Evolutionary conservation across 2,797 vertebrate species (phyloP).

Genomic region (Melopsittacus undulatus): DNA sequence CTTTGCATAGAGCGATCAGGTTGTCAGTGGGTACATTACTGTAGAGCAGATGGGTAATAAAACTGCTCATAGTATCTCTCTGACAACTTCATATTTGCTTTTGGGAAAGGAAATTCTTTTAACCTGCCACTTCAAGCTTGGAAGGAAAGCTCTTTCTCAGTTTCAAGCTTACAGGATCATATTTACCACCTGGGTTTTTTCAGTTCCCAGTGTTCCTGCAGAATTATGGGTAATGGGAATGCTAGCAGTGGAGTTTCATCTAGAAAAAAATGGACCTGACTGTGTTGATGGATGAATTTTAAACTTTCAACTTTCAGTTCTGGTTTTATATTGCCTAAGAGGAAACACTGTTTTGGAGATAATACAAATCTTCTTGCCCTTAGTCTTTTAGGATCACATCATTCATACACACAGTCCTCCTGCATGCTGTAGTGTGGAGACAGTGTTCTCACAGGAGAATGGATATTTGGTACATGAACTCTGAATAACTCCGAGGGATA

Average conservation of each 20-base stretch:
- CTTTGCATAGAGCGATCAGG: not conserved
- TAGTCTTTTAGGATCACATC: not conserved
- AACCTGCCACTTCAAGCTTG: not conserved
- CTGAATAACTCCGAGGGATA: too few relatives aligned
- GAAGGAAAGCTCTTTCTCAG: not conserved
- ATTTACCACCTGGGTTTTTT: not conserved
- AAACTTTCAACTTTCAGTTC: constrained; percentile 27
- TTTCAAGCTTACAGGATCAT: not conserved
- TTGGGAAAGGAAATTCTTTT: constrained; percentile 8
- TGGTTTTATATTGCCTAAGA: constrained; percentile 3
- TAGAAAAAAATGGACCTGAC: not conserved
- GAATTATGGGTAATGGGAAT: not conserved
- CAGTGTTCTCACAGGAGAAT: too few relatives aligned
- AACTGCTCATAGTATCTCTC: not conserved
- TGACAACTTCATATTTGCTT: not conserved
- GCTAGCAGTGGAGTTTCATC: not conserved
- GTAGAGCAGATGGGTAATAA: constrained; percentile 11
- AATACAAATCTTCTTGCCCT: constrained; percentile 27
- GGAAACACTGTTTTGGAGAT: constrained; percentile 8
- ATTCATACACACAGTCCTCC: not conserved
- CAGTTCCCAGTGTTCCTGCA: not conserved
- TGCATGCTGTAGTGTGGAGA: too few relatives aligned
- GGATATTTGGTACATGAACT: too few relatives aligned
- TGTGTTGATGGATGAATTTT: constrained; percentile 10
- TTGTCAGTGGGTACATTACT: not conserved